Percentiles rank a stretch among this genome's conserved stretches.
phyloP scores from a whole-genome alignment of 2,888 invertebrate species.

The Ormyrus thymus region DNA sequence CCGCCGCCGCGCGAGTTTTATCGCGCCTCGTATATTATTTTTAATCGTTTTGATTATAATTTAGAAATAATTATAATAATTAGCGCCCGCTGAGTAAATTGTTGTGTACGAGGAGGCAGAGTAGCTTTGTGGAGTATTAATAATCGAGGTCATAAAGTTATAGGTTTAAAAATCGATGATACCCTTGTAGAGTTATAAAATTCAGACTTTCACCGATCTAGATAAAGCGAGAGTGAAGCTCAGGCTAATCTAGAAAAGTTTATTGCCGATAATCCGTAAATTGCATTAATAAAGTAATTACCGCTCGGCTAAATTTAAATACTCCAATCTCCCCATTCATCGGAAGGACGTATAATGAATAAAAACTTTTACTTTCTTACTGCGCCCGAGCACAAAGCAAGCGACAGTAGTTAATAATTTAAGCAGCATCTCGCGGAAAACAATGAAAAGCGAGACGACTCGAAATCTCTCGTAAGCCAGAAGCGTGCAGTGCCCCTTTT shows the following conservation, averaged over 20 bases:
- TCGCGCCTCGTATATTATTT: too few relatives aligned
- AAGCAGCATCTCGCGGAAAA: too few relatives aligned
- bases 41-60: too few relatives aligned
- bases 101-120: not conserved
- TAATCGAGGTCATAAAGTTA: constrained; percentile 26
- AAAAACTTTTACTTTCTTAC: too few relatives aligned
- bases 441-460: too few relatives aligned
- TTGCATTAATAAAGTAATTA: constrained; percentile 34
- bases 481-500: too few relatives aligned
- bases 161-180: constrained; percentile 29
- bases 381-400: too few relatives aligned
- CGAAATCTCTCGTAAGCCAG: too few relatives aligned
- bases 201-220: not conserved
- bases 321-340: constrained; percentile 7
- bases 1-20: not conserved
- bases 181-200: constrained; percentile 20
- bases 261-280: constrained; percentile 28
- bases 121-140: not conserved
- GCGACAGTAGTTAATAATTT: too few relatives aligned
- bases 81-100: too few relatives aligned
- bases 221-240: not conserved
- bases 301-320: constrained; percentile 25
- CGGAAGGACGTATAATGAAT: too few relatives aligned
- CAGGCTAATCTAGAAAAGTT: constrained; percentile 27
- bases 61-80: constrained; percentile 1